These are phyloP conservation scores for Coptotermes formosanus DNA, from an alignment of 1,140 invertebrate genomes.

Conservation along the genomic window DNA sequence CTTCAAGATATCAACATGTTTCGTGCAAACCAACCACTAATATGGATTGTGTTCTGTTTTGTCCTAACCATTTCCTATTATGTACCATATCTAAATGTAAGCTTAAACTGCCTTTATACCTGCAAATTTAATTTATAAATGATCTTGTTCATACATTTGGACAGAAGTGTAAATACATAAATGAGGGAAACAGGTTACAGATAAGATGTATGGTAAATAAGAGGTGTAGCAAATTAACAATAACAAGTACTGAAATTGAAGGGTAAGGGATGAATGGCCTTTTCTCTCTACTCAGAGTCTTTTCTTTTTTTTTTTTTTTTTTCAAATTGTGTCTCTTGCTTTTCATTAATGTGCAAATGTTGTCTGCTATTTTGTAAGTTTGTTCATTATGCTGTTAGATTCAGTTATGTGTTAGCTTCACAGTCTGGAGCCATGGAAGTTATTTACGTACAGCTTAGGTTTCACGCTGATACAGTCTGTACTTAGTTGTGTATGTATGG, in stretches of 20 bases:
- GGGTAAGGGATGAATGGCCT: background rate
- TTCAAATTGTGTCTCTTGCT: background rate
- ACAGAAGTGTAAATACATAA: background rate
- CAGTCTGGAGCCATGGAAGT: background rate
- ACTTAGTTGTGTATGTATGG: background rate
- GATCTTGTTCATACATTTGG: background rate
- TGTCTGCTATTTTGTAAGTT: background rate
- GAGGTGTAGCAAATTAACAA: background rate
- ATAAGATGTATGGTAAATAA: background rate
- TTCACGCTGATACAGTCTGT: background rate
- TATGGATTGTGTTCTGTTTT: background rate
- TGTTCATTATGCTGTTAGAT: background rate
- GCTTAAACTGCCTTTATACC: background rate
- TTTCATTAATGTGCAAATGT: background rate
- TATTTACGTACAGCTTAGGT: background rate
- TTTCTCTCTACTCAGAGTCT: background rate
- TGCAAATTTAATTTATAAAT: slow-evolving; percentile 8
- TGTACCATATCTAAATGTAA: background rate
- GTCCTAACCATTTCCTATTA: background rate
- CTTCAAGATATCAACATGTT: background rate
- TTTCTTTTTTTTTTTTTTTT: too few species aligned
- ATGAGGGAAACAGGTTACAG: background rate
- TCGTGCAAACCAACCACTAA: background rate
- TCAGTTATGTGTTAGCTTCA: background rate
- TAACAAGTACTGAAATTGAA: background rate